Percentiles rank a stretch among this genome's conserved stretches.
phyloP scores from a whole-genome alignment of 2,113 vertebrate genomes.

The Neodon shergylaensis region DNA sequence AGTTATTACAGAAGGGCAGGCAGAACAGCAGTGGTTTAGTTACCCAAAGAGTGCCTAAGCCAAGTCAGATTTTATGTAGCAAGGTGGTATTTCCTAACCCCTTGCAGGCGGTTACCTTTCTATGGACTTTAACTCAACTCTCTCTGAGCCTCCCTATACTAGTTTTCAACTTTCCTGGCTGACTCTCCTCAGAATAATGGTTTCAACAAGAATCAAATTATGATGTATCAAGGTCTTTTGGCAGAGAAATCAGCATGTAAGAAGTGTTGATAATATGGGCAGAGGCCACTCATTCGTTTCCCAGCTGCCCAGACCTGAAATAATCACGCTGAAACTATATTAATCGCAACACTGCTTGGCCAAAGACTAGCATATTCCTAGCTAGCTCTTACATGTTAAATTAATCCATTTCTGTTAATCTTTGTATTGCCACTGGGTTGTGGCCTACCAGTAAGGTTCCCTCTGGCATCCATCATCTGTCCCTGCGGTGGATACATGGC shows the following conservation, averaged over 20 bases:
- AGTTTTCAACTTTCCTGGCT: slow-evolving; percentile 41
- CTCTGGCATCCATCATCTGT: no score
- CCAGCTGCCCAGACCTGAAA: no score
- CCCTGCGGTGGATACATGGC: no score
- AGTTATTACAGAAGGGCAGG: slow-evolving; percentile 58
- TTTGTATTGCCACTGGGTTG: no score
- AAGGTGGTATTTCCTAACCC: slow-evolving; percentile 17
- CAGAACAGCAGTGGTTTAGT: background rate
- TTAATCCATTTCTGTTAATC: no score
- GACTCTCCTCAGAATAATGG: slow-evolving; percentile 11
- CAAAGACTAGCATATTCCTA: no score
- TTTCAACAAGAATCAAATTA: slow-evolving; percentile 26
- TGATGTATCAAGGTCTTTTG: background rate
- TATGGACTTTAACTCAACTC: background rate
- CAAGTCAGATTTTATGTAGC: background rate
- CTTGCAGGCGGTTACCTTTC: background rate
- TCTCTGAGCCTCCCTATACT: slow-evolving; percentile 1
- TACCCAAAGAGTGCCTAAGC: background rate
- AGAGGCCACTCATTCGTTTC: no score
- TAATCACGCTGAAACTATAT: no score
- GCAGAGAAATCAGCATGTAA: background rate
- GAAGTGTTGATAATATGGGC: background rate
- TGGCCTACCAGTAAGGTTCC: no score
- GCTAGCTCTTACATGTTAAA: no score
- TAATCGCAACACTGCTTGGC: no score